phyloP scores from a whole-genome alignment of 2,888 invertebrate species.

The Embidobia sp. region DNA sequence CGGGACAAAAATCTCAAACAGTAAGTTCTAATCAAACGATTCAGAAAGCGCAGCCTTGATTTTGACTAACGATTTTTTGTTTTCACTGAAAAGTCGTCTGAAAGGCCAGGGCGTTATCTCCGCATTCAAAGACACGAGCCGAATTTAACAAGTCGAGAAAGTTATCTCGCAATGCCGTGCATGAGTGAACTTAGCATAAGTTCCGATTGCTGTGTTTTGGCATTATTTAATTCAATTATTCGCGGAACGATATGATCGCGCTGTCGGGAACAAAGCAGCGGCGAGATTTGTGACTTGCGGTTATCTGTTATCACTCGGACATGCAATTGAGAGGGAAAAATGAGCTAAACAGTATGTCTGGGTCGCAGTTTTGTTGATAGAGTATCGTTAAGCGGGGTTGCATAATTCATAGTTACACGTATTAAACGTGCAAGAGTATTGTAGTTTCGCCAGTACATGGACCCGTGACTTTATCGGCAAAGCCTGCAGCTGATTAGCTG shows the following conservation, averaged over 20 bases:
- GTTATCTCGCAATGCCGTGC: conserved; percentile 35
- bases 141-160: conserved; percentile 44
- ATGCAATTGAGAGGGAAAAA: conserved; percentile 37
- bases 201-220: conserved; percentile 42
- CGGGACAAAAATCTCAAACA: no score
- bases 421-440: conserved; percentile 25
- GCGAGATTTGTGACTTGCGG: conserved; percentile 26
- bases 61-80: no score
- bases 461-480: conserved; percentile 69
- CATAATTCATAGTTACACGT: conserved; percentile 48
- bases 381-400: conserved; percentile 32
- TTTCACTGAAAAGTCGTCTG: no score
- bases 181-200: conserved; percentile 32
- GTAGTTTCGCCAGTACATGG: conserved; percentile 44
- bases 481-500: conserved; percentile 78
- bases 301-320: conserved; percentile 40
- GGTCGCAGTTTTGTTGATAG: conserved; percentile 23
- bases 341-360: conserved; percentile 19
- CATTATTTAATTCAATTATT: conserved; percentile 57
- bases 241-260: conserved; percentile 27
- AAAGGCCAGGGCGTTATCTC: no score
- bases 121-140: neutral
- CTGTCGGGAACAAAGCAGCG: conserved; percentile 14
- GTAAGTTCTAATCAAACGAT: no score
- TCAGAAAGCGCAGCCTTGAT: no score